Conservation (phyloP, 1,140 invertebrate species). For the Plodia interpunctella region DNA sequence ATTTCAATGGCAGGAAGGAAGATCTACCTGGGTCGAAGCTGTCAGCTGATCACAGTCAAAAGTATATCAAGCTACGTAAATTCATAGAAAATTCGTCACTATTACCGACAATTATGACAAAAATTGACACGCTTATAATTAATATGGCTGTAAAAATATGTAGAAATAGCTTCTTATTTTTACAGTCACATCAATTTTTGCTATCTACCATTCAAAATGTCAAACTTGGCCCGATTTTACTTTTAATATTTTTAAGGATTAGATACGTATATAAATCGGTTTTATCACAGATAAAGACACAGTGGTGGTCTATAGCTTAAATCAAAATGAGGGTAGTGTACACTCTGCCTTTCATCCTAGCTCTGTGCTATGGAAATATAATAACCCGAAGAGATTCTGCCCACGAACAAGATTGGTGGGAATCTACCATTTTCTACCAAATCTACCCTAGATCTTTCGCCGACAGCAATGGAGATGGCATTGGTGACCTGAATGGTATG, state of each 20-base stretch:
- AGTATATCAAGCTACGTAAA: no score
- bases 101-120: no score
- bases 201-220: no score
- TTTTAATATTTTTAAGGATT: background rate
- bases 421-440: slow-evolving; percentile 85
- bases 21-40: no score
- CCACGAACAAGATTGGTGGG: slow-evolving; percentile 82
- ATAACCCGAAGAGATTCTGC: slow-evolving; percentile 2
- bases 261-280: background rate
- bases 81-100: no score
- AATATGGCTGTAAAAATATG: no score
- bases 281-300: background rate
- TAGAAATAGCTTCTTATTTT: no score
- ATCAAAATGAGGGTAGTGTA: slow-evolving; percentile 37
- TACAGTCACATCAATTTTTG: background rate
- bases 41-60: no score
- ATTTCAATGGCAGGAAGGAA: no score
- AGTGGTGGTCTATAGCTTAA: background rate
- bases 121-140: no score
- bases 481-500: slow-evolving; percentile 57
- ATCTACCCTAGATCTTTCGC: slow-evolving; percentile 87
- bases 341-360: slow-evolving; percentile 36
- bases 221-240: background rate
- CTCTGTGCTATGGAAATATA: slow-evolving; percentile 31
- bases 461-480: slow-evolving; percentile 82